Base-by-base conservation (phyloP, 2,797 vertebrate genomes). In the Sebastes dallii region DNA sequence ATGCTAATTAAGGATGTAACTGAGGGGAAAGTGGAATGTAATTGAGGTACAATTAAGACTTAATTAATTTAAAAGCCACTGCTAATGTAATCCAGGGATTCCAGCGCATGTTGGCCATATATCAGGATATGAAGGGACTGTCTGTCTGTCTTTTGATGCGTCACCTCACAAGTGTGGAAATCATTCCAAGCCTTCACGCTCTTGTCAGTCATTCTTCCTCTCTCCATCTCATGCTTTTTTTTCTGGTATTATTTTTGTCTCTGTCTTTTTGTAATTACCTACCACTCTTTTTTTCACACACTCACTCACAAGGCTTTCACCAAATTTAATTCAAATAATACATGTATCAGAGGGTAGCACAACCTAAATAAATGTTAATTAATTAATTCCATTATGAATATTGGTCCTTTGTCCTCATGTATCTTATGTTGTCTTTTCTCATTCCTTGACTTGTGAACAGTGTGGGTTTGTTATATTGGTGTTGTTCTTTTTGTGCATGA, bases 31-130 rank as follows among this genome's bases (percentile, higher is more conserved):
- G 66, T 62, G 39, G 75, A 81, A 22, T 60, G 61, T 80, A 80
- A 85, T 72, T 77, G 77, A 81, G 62, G 36, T 42, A 70, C 68
- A 84, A 86, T 84, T 86, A 80, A 72, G 73, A 78, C 50, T 61
- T 73, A 65, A 78, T 82, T 82, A 2, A 85, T 74, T 81, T 69
- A 71, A 85, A 78, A 85, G 55, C 46, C 62, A 66, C 39, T 64
- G 69, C 32, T 71, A 71, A 81, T 74, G 72, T 73, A 77, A 80
- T 82, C 61, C 20, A 64, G 39, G 9, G 32, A 55, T 54, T 60
- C 11, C 50, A 7, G 16, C 7, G 3, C 32, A 16, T 66, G 20
- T 58, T 74, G 25, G n/a, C 50, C 24, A 30, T 52, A 13, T 32
- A 58, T 77, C 34, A 66, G 29, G n/a, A 61, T 58, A 18, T 74